These are phyloP conservation scores for Lochmaea crataegi DNA, from an alignment of 2,888 invertebrate genomes.

Conservation along the genomic window DNA sequence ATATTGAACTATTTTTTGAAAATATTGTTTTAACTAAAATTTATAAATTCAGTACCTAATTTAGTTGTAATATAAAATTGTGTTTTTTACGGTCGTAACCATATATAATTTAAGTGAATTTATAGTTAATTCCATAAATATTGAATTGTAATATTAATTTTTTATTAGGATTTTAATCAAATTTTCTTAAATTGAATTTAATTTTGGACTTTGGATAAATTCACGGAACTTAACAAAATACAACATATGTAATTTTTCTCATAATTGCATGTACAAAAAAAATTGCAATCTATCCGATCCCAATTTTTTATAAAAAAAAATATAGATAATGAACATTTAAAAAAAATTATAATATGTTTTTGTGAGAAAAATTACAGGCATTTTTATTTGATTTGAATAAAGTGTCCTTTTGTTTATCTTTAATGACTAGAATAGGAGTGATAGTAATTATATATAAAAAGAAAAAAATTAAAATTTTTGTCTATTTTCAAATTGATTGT, in stretches of 20 bases:
- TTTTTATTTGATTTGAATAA: constrained; percentile 48
- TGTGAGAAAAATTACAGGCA: constrained; percentile 40
- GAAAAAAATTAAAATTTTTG: constrained; percentile 52
- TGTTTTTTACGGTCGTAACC: constrained; percentile 44
- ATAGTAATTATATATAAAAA: constrained; percentile 53
- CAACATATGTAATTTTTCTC: constrained; percentile 36
- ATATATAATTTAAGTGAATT: constrained; percentile 41
- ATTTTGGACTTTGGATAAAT: constrained; percentile 28
- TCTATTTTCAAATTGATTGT: constrained; percentile 60
- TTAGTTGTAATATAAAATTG: constrained; percentile 47
- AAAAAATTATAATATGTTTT: constrained; percentile 38
- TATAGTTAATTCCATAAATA: constrained; percentile 41
- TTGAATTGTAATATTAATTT: constrained; percentile 35
- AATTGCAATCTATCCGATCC: constrained; percentile 32
- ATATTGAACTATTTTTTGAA: constrained; percentile 32
- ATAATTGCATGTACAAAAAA: constrained; percentile 35
- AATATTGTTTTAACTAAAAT: constrained; percentile 36
- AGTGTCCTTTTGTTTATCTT: constrained; percentile 57
- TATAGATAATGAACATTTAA: constrained; percentile 22
- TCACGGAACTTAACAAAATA: constrained; percentile 17
- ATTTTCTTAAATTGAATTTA: constrained; percentile 9
- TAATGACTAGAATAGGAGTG: constrained; percentile 52
- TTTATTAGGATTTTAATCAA: constrained; percentile 32
- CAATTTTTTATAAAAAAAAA: constrained; percentile 27
- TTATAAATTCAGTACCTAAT: constrained; percentile 51